Base-by-base conservation (phyloP, 1,140 invertebrate species). In the Hylyphantes graminicola region DNA sequence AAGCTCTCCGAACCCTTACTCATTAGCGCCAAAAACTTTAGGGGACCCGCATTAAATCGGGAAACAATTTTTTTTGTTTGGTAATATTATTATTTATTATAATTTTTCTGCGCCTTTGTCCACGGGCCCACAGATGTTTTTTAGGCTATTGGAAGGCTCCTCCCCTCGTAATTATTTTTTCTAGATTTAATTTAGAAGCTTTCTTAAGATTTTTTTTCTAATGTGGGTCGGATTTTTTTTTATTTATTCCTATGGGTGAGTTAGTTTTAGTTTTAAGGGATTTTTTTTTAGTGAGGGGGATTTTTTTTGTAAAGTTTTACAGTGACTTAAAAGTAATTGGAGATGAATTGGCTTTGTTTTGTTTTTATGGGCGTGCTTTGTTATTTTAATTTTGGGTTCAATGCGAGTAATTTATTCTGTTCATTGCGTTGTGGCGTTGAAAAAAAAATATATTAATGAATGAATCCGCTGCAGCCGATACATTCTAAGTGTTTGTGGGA, bases 1-100 rank as follows among this genome's bases (percentile, higher is more conserved):
- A 17, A 11, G 21, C 78, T 55, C 63, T 72, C 54, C 54, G 70
- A 57, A 70, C 51, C 54, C 55, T 67, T 68, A 57, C 78, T 81
- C 78, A 81, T 81, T 73, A 81, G 78, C 1, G 48, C 7, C 35
- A 50, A 81, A 81, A 72, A 67, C 53, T 19, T 21, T 55, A 51
- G 67, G 48, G 67, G 35, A 8, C 67, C 55, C 67, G 64, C 70
- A 74, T 35, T 35, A 35, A 70, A 70, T 70, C 54, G 55, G 57
- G 63, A 15, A 53, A 59, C 9, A 64, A n/a, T 63, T 73, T 81
- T 72, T 81, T 63, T 3, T 35, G 35, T 35, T 35, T 35, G 35
- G 35, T 35, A 61, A 61, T 72, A 15, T 48, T 48, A 50, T 76
- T 76, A 9, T 76, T 61, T 65, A 11, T 65, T 65, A 35, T 11